Conservation (phyloP, 2,888 invertebrate genomes). For the Caenorhabditis zanzibari region DNA sequence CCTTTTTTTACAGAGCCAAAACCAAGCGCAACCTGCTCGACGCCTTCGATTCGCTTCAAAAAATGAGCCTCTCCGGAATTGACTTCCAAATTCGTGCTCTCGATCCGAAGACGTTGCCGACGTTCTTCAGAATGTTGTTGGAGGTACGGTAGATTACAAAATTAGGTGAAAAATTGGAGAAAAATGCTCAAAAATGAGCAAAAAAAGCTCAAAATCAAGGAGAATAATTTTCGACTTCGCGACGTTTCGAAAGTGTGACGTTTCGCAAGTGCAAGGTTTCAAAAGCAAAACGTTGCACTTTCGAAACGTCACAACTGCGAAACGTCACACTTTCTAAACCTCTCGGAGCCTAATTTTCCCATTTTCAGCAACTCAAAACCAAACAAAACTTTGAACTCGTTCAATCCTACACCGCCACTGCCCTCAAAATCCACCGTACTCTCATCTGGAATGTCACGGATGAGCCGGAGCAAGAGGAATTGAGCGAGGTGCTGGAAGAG, state of each 20-base stretch:
- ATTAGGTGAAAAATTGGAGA: too few relatives aligned
- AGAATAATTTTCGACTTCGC: too few relatives aligned
- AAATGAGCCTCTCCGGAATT: slow-evolving; percentile 77
- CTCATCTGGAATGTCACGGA: slow-evolving; percentile 13
- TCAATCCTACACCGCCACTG: slow-evolving; percentile 92
- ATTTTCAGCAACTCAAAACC: slow-evolving; percentile 86
- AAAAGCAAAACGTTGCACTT: too few relatives aligned
- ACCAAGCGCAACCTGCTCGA: slow-evolving; percentile 49
- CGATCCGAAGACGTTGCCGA: slow-evolving; percentile 63
- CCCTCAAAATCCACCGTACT: slow-evolving; percentile 88
- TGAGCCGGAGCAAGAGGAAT: slow-evolving; percentile 6
- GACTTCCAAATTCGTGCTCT: slow-evolving; percentile 80
- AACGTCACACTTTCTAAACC: too few relatives aligned
- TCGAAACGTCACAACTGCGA: too few relatives aligned
- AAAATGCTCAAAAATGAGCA: too few relatives aligned
- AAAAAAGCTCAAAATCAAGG: too few relatives aligned
- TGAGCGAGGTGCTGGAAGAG: slow-evolving; percentile 41
- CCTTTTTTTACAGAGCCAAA: slow-evolving; percentile 66
- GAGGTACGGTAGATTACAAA: slow-evolving; percentile 44
- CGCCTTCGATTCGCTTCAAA: slow-evolving; percentile 67
- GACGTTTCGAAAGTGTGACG: too few relatives aligned
- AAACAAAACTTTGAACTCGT: slow-evolving; percentile 93
- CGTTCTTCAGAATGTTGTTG: slow-evolving; percentile 77
- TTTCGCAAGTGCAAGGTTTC: too few relatives aligned
- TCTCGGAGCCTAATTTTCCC: not conserved